Percentiles rank a stretch among this genome's conserved stretches.
Evolutionary conservation across 1,140 invertebrate genomes (phyloP).

Genomic region (Hypsibius dujardini): DNA sequence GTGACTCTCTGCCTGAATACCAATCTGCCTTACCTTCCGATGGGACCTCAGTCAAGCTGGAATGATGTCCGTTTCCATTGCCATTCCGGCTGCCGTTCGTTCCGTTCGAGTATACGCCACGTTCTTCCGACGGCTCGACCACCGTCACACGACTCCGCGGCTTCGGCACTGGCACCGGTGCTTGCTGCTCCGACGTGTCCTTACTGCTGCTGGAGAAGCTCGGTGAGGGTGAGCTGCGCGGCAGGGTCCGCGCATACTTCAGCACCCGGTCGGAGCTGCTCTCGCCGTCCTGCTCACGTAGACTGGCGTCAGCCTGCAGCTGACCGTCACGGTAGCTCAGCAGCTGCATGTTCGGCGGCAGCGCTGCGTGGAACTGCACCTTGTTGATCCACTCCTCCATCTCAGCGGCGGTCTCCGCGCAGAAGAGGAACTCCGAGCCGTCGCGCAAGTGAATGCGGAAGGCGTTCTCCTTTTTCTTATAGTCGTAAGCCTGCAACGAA

Average conservation of each 20-base stretch:
- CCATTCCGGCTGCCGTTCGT: too few relatives aligned
- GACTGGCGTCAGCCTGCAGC: slow-evolving; percentile 1
- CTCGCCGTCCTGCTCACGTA: background rate
- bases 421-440: slow-evolving; percentile 77
- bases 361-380: slow-evolving; percentile 73
- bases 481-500: slow-evolving; percentile 59
- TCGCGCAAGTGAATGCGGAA: slow-evolving; percentile 70
- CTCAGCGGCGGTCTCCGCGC: slow-evolving; percentile 49
- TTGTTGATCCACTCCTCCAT: slow-evolving; percentile 86
- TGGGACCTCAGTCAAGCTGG: too few relatives aligned
- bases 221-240: background rate
- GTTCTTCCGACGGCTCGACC: too few relatives aligned
- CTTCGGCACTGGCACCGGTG: too few relatives aligned
- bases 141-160: too few relatives aligned
- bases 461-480: slow-evolving; percentile 83
- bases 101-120: too few relatives aligned
- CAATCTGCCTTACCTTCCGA: too few relatives aligned
- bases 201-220: too few relatives aligned
- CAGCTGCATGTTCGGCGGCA: slow-evolving; percentile 70
- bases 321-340: slow-evolving; percentile 48
- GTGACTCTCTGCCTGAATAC: too few relatives aligned
- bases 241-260: background rate
- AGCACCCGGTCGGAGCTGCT: too few relatives aligned
- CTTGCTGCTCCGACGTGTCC: too few relatives aligned
- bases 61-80: too few relatives aligned